These are phyloP conservation scores for Stegophylla sp. DNA, from an alignment of 2,888 invertebrate genomes.

Conservation along the genomic window DNA sequence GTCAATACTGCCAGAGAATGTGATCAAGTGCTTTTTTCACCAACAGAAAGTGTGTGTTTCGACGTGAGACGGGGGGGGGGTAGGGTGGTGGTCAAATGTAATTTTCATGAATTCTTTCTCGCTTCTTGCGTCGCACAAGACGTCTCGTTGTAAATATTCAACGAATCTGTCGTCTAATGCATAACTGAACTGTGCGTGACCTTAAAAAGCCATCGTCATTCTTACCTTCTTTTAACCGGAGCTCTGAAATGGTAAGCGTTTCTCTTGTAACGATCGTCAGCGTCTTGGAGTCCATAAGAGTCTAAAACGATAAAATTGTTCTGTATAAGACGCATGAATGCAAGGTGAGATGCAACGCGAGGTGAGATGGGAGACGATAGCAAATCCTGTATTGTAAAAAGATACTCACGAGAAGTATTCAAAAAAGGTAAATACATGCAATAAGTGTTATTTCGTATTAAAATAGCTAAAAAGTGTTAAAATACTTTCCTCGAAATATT, in stretches of 20 bases:
- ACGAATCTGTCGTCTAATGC: neutral
- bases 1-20: neutral
- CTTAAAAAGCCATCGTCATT: neutral
- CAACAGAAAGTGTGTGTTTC: neutral
- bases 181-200: constrained; percentile 9
- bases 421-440: no score
- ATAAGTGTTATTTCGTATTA: no score
- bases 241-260: constrained; percentile 41
- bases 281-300: constrained; percentile 32
- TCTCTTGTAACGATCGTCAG: constrained; percentile 55
- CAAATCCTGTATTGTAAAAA: no score
- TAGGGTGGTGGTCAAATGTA: neutral
- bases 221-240: constrained; percentile 53
- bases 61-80: neutral
- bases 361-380: no score
- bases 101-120: constrained; percentile 19
- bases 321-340: no score
- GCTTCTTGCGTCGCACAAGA: neutral
- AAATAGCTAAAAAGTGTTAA: no score
- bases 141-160: constrained; percentile 26
- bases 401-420: no score
- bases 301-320: constrained; percentile 1
- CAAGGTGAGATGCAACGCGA: no score
- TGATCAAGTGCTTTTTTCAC: neutral
- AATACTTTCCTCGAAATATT: no score